These are phyloP conservation scores for Drosophila cardini DNA, from an alignment of 1,140 invertebrate genomes.

Conservation along the genomic window DNA sequence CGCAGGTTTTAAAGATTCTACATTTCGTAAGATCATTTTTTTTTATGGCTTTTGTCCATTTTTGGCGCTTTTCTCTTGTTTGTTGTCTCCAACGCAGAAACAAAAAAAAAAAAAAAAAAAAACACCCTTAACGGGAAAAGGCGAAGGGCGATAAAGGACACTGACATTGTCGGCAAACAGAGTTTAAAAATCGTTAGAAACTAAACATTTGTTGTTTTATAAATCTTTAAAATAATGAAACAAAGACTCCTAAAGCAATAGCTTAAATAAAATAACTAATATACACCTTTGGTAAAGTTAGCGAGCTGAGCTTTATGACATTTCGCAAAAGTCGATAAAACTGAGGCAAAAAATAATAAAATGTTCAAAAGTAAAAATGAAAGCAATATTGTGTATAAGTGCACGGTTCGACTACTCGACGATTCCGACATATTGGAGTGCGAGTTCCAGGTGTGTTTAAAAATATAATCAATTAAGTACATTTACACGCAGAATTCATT, in stretches of 20 bases:
- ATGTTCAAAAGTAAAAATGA: conserved; percentile 91
- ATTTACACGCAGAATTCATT: no score
- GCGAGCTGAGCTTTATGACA: conserved; percentile 18
- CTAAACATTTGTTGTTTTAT: conserved; percentile 23
- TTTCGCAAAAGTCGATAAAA: conserved; percentile 50
- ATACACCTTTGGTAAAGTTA: conserved; percentile 4
- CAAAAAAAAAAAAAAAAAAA: conserved; percentile 34
- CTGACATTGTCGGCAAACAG: conserved; percentile 63
- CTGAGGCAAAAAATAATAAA: conserved; percentile 43
- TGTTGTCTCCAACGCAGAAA: conserved; percentile 36
- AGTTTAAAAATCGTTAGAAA: conserved; percentile 46
- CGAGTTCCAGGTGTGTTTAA: conserved; percentile 94
- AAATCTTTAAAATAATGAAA: conserved; percentile 37
- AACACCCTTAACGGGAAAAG: conserved; percentile 67
- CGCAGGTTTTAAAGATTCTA: no score
- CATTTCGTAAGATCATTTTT: neutral
- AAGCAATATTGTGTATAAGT: conserved; percentile 94
- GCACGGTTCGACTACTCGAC: conserved; percentile 96
- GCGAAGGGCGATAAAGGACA: conserved; percentile 74
- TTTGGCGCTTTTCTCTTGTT: conserved; percentile 50
- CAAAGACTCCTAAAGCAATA: conserved; percentile 11
- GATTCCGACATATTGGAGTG: conserved; percentile 97
- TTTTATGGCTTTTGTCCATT: conserved; percentile 26
- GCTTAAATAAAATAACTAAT: conserved; percentile 17
- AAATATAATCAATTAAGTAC: neutral